Base-by-base conservation (phyloP, 2,113 vertebrate species). In the Candoia aspera region DNA sequence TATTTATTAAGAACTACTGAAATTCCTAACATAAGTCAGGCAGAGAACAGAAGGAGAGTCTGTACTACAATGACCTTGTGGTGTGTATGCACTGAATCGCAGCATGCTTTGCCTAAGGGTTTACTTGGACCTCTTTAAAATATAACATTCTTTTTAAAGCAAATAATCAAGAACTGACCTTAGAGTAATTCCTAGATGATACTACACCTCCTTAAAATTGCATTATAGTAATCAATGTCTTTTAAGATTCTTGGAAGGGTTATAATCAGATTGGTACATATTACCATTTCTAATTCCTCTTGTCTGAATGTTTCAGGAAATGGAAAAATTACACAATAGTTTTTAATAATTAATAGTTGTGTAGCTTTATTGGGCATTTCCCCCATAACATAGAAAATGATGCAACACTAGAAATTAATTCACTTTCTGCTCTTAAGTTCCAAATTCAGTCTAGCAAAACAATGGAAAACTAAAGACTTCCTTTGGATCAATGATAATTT, bases 1-100 rank as follows among this genome's bases (percentile, higher is more conserved):
- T 84, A 88, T 88, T 84, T 88, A 54, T 84, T 60, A 53, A 60
- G 29, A 84, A 92, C 73, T 89, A 92, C 57, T 84, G 57, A 84
- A 88, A 92, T 84, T 62, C 42, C 29, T 89, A 46, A 88, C 42
- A 33, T 33, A 54, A 26, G 29, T 58, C 64, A 84, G 8, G 57
- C 54, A 33, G 68, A 58, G 46, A 13, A 84, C 19, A 21, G 57
- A 54, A 57, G 86, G 68, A 53, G 3, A 21, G 26, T 19, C 29
- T 17, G 46, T 29, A 19, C 13, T 87, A 26, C 53, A 21, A 23
- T 33, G 59, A 49, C 11, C 13, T 23, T 64, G 49, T n/a, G 0
- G 54, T 90, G 23, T 37, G 29, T 42, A 6, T 37, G 12, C 33
- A 5, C 11, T 37, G 23, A 46, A 12, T 26, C 42, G 62, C 11